Evolutionary conservation across 2,797 vertebrate genomes (phyloP).

Genomic region (Acestrorhynchus altus): DNA sequence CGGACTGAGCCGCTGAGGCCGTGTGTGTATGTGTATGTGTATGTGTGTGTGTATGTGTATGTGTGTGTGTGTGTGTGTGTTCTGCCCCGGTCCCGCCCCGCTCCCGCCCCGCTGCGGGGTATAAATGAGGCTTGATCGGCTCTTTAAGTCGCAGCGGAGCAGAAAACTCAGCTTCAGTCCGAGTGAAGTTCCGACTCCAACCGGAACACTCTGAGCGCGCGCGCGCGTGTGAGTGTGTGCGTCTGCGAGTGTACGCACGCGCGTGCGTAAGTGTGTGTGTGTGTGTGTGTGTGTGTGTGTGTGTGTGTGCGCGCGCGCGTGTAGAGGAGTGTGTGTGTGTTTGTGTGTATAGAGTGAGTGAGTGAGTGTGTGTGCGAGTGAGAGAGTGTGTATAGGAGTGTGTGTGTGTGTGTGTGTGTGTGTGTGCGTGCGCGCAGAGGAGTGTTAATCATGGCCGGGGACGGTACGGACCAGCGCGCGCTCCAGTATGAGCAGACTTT

Average conservation of each 20-base stretch:
- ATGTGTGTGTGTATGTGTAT: not conserved
- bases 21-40: too few relatives aligned
- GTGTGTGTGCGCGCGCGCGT: not conserved
- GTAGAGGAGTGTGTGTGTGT: not conserved
- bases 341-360: too few relatives aligned
- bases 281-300: not conserved
- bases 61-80: not conserved
- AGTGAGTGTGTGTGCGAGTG: too few relatives aligned
- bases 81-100: conserved; percentile 23
- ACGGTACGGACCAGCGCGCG: conserved; percentile 88
- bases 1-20: not conserved
- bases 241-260: not conserved
- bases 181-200: too few relatives aligned
- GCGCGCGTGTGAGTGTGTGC: not conserved
- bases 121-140: conserved; percentile 1
- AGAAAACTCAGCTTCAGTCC: too few relatives aligned
- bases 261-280: not conserved
- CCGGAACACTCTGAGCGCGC: too few relatives aligned
- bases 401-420: not conserved
- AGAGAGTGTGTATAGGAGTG: not conserved
- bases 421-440: not conserved
- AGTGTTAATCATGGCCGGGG: conserved; percentile 74
- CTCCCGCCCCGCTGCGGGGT: conserved; percentile 4
- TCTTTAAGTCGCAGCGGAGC: not conserved
- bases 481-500: conserved; percentile 96